Evolutionary conservation across 2,888 invertebrate species (phyloP), one percentile per base, ranked within the genome.

Genomic region (Neocrepidodera transversa): DNA sequence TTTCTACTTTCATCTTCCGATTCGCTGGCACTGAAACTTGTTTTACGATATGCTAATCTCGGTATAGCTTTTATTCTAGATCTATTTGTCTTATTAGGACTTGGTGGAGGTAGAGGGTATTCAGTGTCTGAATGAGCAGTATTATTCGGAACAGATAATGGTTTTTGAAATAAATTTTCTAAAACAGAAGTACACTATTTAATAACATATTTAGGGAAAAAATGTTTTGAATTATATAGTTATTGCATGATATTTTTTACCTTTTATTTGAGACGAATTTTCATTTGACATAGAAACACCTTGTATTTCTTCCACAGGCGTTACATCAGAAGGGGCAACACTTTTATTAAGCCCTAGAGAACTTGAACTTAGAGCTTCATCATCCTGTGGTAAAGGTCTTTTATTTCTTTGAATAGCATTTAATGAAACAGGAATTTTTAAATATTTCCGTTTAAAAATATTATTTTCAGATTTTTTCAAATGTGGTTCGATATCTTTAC

Each of bases 11-110:
- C 88, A 74, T 89, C 88, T 67, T 89, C 89, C 0, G 88, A 88
- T 76, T 89, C 89, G 70, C 86, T 86, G 1, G 86, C 85, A 78
- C 87, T 88, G 57, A 74, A 75, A 57, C 76, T 77, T 16, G 73
- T 70, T 70, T 88, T 89, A 66, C 89, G 83, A 56, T 90, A 82
- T 14, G 87, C 85, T 50, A 91, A 81, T 67, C 87, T 82, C 0
- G 91, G 91, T 2, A 85, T 84, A 2, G 91, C 88, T 32, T 87
- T 84, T 28, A 91, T 85, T 62, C 90, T 85, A 1, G 85, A 83
- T 1, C 91, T 81, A 47, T 85, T 86, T 16, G 74, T 65, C 79
- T 90, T 90, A 61, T 81, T 82, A 0, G 86, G 85, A 64, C 78
- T 79, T 1, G 84, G 83, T 3, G 84, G 86, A 43, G 84, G 74